Base-by-base conservation (phyloP, 2,113 vertebrate genomes). In the Sardina pilchardus region DNA sequence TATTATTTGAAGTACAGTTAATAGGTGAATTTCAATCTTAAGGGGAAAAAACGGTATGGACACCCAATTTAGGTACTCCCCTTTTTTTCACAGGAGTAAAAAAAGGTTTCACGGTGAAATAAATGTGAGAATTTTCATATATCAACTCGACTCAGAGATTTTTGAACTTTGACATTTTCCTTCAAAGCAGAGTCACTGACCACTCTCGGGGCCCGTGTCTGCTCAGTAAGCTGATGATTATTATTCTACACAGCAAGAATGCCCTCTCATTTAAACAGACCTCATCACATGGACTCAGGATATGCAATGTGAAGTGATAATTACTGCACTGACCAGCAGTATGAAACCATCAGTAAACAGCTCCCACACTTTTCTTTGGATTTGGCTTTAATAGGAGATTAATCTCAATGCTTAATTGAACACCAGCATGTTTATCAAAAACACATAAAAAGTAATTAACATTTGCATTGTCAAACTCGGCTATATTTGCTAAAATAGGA, bases 1-100 rank as follows among this genome's bases (percentile, higher is more conserved):
- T 90, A 92, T 94, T 90, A 92, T 93, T 93, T 94, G 89, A 92
- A 93, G 89, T 89, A 84, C 86, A 92, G 89, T 88, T 94, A 92
- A 93, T 90, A 88, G 86, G 88, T 89, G 91, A 92, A 90, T 92
- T 93, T 92, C 90, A 92, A 91, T 91, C 86, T 84, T 81, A 85
- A 87, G 85, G 81, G 86, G 82, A 81, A 84, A 45, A 82, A 81
- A 85, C 48, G 71, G 87, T 88, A 90, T 71, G 59, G 88, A 85
- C 87, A 90, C 91, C 91, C 86, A 90, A 89, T 92, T 94, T 89
- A 93, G 92, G 91, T 86, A 85, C 75, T 91, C 26, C n/a, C 12
- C 16, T 75, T 24, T 92, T 91, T 90, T 81, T 39, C 50, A 87
- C 26, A 14, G 53, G 87, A 82, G 89, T 83, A 84, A 34, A 78